Base-by-base conservation (phyloP, 2,888 invertebrate genomes). In the Lagria hirta region DNA sequence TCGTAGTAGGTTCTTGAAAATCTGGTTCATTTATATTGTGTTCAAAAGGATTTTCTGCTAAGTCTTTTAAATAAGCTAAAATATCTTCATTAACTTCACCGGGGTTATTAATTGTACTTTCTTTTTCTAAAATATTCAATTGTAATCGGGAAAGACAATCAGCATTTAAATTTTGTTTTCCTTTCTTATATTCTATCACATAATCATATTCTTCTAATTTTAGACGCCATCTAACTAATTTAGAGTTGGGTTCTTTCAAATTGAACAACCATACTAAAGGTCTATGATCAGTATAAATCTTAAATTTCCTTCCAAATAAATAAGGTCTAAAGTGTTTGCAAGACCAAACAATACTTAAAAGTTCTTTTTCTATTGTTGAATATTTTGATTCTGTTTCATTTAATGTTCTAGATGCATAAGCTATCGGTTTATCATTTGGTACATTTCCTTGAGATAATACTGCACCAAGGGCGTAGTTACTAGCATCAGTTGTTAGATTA, bases 401-500 rank as follows among this genome's bases (percentile, higher is more conserved):
- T 13, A 29, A 3, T 2, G 27, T 33, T 1, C 41, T 1, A 14
- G 15, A 12, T 10, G 43, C 52, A 21, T 49, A 57, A 14, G 49
- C 48, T 4, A 57, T 26, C 2, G 55, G 51, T 11, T 40, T 11
- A 33, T 58, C 55, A 5, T 48, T 32, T 8, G 44, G 50, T 23
- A 48, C 33, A 13, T 38, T 20, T 5, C 51, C 52, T 47, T 57
- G 56, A 1, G 45, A 45, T 29, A 58, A 36, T 0, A 60, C 43
- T 2, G 54, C 55, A 5, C 57, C 59, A 18, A 61, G 6, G 0
- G 55, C 54, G 11, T 41, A 11, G 11, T 52, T 49, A 5, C 40
- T 43, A 1, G 58, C 57, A 29, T 59, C 58, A 0, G 58, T 61
- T 0, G 52, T 54, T 8, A 61, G 10, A 10, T 43, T 38, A 24